Conservation (phyloP, 2,888 invertebrate genomes). For the Mimumesa dahlbomi region DNA sequence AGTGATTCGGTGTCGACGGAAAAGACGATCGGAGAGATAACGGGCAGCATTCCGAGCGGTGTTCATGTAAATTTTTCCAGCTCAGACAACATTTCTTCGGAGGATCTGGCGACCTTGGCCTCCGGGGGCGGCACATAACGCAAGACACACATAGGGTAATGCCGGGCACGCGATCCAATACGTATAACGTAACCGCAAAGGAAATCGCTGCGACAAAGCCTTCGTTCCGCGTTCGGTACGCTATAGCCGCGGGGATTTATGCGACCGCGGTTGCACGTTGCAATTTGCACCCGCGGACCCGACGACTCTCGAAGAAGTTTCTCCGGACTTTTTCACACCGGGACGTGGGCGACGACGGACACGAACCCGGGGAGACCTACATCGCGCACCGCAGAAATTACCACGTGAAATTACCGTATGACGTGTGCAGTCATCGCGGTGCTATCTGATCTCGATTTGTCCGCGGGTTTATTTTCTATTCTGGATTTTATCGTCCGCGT, state of each 20-base stretch:
- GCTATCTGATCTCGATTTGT: constrained; percentile 14
- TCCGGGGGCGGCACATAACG: constrained; percentile 60
- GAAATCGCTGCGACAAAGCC: constrained; percentile 58
- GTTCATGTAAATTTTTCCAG: too few relatives aligned
- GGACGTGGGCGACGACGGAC: constrained; percentile 28
- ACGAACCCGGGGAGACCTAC: constrained; percentile 35
- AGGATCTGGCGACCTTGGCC: constrained; percentile 71
- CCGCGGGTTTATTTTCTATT: background rate
- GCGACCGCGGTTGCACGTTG: constrained; percentile 14
- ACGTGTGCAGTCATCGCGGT: constrained; percentile 12
- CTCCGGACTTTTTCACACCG: constrained; percentile 35
- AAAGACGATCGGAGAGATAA: too few relatives aligned
- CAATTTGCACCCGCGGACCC: constrained; percentile 54
- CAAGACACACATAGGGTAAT: constrained; percentile 64
- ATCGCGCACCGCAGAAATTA: constrained; percentile 29
- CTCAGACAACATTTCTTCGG: too few relatives aligned
- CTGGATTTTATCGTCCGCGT: too few relatives aligned
- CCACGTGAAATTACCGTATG: constrained; percentile 16
- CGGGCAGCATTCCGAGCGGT: too few relatives aligned
- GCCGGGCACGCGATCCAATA: constrained; percentile 71
- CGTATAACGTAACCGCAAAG: constrained; percentile 50
- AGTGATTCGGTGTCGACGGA: too few relatives aligned
- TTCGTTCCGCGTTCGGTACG: constrained; percentile 57
- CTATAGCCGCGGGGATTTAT: constrained; percentile 32
- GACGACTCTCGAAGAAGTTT: constrained; percentile 34